A percentile compares a stretch with the other conserved stretches of the same genome.
These are phyloP conservation scores for Callionymus lyra DNA, from an alignment of 2,113 vertebrate genomes.

Conservation along the genomic window DNA sequence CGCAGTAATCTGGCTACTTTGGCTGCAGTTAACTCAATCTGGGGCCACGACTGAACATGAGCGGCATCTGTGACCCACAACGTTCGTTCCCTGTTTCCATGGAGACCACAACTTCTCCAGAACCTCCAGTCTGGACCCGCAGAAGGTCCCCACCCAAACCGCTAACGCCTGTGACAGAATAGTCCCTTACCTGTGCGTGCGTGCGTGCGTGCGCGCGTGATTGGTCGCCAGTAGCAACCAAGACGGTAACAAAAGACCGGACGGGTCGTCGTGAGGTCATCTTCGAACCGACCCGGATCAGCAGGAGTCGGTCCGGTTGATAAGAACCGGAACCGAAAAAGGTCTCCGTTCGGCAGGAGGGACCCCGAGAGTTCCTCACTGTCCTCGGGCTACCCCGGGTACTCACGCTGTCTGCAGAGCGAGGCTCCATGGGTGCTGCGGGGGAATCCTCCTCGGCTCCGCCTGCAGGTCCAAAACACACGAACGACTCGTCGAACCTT, in stretches of 20 bases:
- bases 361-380: constrained; percentile 3
- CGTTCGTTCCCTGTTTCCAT: constrained; percentile 21
- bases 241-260: constrained; percentile 49
- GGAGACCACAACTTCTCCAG: neutral
- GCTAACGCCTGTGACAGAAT: too few species aligned
- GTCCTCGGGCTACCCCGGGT: constrained; percentile 22
- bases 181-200: too few species aligned
- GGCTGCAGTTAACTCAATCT: constrained; percentile 58
- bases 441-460: constrained; percentile 42
- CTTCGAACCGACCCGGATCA: too few species aligned
- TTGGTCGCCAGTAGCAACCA: constrained; percentile 64
- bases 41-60: too few species aligned
- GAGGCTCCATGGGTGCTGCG: constrained; percentile 50
- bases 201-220: neutral
- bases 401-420: constrained; percentile 62
- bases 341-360: neutral
- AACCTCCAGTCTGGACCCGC: too few species aligned
- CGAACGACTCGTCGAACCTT: too few species aligned
- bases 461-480: neutral
- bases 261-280: constrained; percentile 11
- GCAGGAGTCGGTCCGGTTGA: too few species aligned
- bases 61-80: too few species aligned
- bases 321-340: neutral
- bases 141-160: too few species aligned
- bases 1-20: constrained; percentile 61